Evolutionary conservation across 1,140 invertebrate genomes (phyloP).

Genomic region (Trichomalopsis sarcophagae): DNA sequence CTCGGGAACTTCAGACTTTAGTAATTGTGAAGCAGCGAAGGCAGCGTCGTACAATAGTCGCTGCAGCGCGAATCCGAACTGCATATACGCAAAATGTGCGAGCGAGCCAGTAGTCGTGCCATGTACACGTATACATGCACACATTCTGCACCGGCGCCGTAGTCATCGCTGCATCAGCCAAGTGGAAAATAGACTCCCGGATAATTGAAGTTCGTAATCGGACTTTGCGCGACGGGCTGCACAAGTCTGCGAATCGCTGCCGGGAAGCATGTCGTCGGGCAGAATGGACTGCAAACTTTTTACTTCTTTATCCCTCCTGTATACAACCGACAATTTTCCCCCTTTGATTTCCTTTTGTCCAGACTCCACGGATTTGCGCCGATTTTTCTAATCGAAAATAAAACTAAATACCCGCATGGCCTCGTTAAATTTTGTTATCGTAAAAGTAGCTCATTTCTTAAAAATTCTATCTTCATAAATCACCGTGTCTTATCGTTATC

Average conservation of each 20-base stretch:
- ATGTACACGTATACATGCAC: constrained; percentile 10
- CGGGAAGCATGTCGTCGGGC: too few species aligned
- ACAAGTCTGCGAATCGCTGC: too few species aligned
- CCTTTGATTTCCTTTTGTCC: not conserved
- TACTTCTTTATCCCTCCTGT: not conserved
- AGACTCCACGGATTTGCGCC: too few species aligned
- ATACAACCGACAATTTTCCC: not conserved
- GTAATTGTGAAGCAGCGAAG: constrained; percentile 48
- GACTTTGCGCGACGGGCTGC: constrained; percentile 31
- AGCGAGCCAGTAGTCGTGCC: not conserved
- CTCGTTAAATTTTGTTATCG: too few species aligned
- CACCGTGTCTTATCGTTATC: not conserved
- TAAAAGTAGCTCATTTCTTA: too few species aligned
- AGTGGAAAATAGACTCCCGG: constrained; percentile 45
- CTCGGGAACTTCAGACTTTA: constrained; percentile 51
- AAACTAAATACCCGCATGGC: too few species aligned
- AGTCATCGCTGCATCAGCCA: not conserved
- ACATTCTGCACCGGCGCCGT: not conserved
- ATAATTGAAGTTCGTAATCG: constrained; percentile 42
- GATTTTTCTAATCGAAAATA: too few species aligned
- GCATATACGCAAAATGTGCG: constrained; percentile 24
- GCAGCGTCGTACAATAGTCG: constrained; percentile 29
- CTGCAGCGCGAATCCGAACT: constrained; percentile 6
- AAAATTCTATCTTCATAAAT: not conserved
- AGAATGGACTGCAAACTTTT: not conserved